Evolutionary conservation across 2,797 vertebrate species (phyloP).

Genomic region (Acipenser ruthenus): DNA sequence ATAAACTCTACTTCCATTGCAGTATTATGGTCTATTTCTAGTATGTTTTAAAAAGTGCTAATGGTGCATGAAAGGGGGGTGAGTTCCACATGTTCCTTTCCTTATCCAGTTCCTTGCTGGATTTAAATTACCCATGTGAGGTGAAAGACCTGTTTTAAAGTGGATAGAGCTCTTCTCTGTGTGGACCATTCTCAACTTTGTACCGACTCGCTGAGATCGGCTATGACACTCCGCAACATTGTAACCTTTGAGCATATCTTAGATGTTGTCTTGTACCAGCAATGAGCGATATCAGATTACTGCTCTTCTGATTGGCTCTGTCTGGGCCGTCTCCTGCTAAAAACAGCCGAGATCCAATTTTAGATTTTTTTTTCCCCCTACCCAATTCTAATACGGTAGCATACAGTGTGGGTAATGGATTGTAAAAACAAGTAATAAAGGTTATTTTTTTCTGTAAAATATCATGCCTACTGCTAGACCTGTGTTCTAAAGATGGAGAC

Average conservation of each 20-base stretch:
- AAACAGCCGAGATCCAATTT: slow-evolving; percentile 59
- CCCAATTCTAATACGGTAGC: slow-evolving; percentile 18
- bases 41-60: no score
- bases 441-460: no score
- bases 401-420: slow-evolving; percentile 15
- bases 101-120: no score
- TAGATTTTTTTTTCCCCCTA: slow-evolving; percentile 48
- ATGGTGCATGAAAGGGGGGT: no score
- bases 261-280: no score
- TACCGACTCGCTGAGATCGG: not conserved
- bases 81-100: no score
- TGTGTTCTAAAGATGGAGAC: no score
- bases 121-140: no score
- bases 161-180: not conserved
- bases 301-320: not conserved
- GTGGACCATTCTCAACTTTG: not conserved
- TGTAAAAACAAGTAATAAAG: slow-evolving; percentile 21
- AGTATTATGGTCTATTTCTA: no score
- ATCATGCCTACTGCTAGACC: no score
- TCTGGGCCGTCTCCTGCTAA: no score
- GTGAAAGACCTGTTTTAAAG: not conserved
- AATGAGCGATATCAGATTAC: not conserved
- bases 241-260: not conserved
- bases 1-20: no score
- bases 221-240: not conserved